Evolutionary conservation across 2,113 vertebrate genomes (phyloP), one percentile per base, ranked within the genome.

Genomic region (Ploceus nigricollis): DNA sequence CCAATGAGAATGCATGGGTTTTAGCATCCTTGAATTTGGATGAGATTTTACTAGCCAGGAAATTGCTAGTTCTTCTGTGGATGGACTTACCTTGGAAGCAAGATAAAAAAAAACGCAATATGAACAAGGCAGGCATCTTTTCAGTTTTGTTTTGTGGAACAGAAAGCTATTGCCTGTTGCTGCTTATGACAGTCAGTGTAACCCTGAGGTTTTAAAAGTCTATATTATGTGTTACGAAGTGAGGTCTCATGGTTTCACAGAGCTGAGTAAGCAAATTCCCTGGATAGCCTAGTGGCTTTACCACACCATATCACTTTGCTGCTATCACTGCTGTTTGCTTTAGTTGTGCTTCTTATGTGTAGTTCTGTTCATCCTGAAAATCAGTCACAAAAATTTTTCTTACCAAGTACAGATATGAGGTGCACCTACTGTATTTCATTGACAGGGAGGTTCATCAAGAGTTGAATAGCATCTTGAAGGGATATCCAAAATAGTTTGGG

Each of bases 191-290:
- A 89, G 33, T 91, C 37, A 76, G 68, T 86, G 51, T 70, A 95
- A 40, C 79, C 39, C 56, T 97, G 87, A 94, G 68, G 85, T 90
- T 96, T 96, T 89, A 71, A 17, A 97, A 89, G 80, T 71, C 85
- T 94, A 16, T 85, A 89, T 93, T 96, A 82, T 90, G 51, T 90
- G 23, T 88, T 65, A 72, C 0, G 0, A 95, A 91, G 70, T 82
- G 54, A 81, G 94, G 89, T 61, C 94, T 94, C 50, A 77, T 90
- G 87, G 91, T 80, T 93, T 88, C 65, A 72, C 57, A 93, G 79
- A 94, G 90, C 80, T 92, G 91, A 94, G 28, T 93, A 78, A 94
- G 86, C 88, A 89, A 83, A 91, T 97, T 94, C 89, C 73, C 75
- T 93, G 79, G 50, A 80, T 85, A 78, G 80, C 47, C 57, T 81